Evolutionary conservation across 2,113 vertebrate genomes (phyloP).

Genomic region (Propithecus coquereli): DNA sequence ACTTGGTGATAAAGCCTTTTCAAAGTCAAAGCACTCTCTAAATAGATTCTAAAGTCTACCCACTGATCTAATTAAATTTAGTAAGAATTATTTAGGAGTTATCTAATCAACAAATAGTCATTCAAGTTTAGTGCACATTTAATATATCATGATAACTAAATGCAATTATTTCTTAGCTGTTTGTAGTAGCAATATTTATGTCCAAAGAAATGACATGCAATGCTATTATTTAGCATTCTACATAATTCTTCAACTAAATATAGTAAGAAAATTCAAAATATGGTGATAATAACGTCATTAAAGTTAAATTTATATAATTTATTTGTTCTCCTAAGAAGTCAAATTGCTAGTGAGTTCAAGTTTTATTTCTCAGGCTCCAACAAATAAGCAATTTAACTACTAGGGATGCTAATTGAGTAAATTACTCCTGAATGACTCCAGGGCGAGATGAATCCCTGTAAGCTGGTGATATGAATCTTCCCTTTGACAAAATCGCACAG

Average conservation of each 20-base stretch:
- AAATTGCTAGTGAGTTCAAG: constrained; percentile 45
- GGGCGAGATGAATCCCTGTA: neutral
- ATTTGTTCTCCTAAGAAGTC: constrained; percentile 37
- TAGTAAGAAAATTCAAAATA: constrained; percentile 18
- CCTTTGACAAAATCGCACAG: neutral
- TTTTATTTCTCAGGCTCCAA: constrained; percentile 34
- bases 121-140: constrained; percentile 3
- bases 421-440: constrained; percentile 31
- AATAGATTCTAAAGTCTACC: constrained; percentile 1
- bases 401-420: constrained; percentile 39
- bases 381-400: constrained; percentile 54
- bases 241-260: neutral
- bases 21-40: neutral
- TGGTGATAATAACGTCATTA: neutral
- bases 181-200: neutral
- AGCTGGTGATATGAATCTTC: neutral
- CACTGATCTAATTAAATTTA: constrained; percentile 41
- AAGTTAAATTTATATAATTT: constrained; percentile 48
- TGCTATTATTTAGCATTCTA: neutral
- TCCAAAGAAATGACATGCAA: neutral
- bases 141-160: constrained; percentile 25
- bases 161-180: neutral
- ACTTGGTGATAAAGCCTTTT: neutral
- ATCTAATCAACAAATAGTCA: constrained; percentile 21
- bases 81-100: constrained; percentile 10